These are phyloP conservation scores for Lutra lutra DNA, from an alignment of 2,797 vertebrate genomes.

Conservation along the genomic window DNA sequence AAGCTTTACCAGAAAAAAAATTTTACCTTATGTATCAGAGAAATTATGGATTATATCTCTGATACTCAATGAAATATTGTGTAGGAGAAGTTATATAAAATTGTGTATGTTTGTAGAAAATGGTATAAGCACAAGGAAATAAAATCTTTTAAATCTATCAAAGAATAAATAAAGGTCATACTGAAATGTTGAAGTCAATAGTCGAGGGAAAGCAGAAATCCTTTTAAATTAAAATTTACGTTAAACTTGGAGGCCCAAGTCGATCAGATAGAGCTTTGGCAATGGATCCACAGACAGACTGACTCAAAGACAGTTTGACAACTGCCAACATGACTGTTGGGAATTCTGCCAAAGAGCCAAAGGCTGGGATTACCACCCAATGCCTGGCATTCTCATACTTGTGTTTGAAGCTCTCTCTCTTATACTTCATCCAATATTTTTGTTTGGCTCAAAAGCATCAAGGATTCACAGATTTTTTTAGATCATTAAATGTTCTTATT, in stretches of 20 bases:
- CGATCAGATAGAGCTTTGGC: conserved; percentile 76
- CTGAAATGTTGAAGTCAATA: conserved; percentile 68
- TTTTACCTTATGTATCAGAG: conserved; percentile 66
- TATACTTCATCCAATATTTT: conserved; percentile 70
- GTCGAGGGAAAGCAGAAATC: conserved; percentile 70
- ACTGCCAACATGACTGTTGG: conserved; percentile 70
- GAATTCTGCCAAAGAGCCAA: conserved; percentile 78
- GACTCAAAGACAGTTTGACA: conserved; percentile 79
- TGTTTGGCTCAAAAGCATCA: conserved; percentile 72
- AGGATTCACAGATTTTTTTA: conserved; percentile 63
- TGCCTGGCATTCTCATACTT: conserved; percentile 56
- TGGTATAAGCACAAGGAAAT: conserved; percentile 60
- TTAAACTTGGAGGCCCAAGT: conserved; percentile 66
- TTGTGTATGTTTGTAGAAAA: conserved; percentile 77
- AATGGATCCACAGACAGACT: conserved; percentile 75
- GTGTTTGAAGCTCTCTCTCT: conserved; percentile 72
- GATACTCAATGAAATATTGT: conserved; percentile 76
- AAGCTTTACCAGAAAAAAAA: conserved; percentile 48
- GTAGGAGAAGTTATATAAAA: conserved; percentile 64
- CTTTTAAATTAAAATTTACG: conserved; percentile 74
- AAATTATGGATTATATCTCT: conserved; percentile 74
- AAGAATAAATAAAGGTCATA: conserved; percentile 71
- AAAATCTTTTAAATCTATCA: conserved; percentile 69
- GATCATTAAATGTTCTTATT: conserved; percentile 71
- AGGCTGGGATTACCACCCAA: conserved; percentile 62